phyloP scores from a whole-genome alignment of 2,888 invertebrate species.

The Ceriagrion tenellum region DNA sequence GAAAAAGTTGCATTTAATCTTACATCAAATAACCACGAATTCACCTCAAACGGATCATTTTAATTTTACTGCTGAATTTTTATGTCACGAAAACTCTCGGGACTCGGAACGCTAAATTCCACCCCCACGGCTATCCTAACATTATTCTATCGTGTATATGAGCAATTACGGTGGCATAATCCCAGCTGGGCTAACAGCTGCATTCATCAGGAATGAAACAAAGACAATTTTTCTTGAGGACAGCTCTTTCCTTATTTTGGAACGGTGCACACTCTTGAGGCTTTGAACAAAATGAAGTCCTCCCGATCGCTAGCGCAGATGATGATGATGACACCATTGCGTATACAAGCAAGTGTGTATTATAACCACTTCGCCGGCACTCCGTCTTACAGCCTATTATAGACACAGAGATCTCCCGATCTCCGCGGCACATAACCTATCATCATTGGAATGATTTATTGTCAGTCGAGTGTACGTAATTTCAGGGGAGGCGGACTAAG shows the following conservation, averaged over 20 bases:
- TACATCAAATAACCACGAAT: no score
- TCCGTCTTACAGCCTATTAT: conserved; percentile 47
- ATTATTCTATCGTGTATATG: neutral
- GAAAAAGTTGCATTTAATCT: no score
- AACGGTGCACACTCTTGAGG: neutral
- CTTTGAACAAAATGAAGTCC: conserved; percentile 42
- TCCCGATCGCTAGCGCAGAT: conserved; percentile 36
- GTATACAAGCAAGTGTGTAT: conserved; percentile 49
- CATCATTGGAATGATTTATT: conserved; percentile 44
- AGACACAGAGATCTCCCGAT: conserved; percentile 52
- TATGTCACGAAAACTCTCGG: neutral
- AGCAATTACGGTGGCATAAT: neutral
- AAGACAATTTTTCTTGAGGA: neutral
- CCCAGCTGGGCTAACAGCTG: neutral
- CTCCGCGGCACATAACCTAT: conserved; percentile 47
- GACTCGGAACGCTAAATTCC: neutral
- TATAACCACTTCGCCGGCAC: conserved; percentile 47
- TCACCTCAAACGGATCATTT: neutral
- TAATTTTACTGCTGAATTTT: neutral
- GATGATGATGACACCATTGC: conserved; percentile 43
- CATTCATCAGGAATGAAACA: neutral
- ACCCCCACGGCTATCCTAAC: neutral
- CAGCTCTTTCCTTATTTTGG: neutral
- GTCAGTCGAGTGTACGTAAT: conserved; percentile 46
- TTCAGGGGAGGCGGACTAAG: conserved; percentile 34